These are phyloP conservation scores for Mystacornis crossleyi DNA, from an alignment of 2,113 vertebrate genomes.

Conservation along the genomic window DNA sequence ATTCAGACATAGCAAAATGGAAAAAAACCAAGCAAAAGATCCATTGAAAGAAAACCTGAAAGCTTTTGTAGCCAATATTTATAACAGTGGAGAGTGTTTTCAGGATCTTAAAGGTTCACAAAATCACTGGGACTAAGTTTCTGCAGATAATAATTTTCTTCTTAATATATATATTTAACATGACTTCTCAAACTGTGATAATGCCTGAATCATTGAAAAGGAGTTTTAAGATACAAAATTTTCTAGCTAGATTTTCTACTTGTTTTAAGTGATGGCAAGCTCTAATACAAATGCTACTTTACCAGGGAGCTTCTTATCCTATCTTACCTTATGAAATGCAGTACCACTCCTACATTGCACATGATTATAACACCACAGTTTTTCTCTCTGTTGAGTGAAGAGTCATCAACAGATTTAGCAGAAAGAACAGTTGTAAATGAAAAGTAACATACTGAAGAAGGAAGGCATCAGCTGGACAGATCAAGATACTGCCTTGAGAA, in stretches of 20 bases:
- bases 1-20: not conserved
- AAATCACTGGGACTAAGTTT: not conserved
- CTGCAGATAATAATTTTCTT: not conserved
- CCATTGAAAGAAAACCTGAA: not conserved
- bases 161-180: not conserved
- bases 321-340: not conserved
- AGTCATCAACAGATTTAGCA: not conserved
- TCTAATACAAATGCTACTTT: not conserved
- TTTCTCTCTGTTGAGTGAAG: not conserved
- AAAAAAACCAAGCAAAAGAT: not conserved
- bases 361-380: not conserved
- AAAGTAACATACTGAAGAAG: not conserved
- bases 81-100: not conserved
- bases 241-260: not conserved
- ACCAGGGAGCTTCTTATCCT: not conserved
- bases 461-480: not conserved
- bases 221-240: not conserved
- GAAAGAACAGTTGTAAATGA: not conserved
- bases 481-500: not conserved
- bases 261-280: not conserved
- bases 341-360: not conserved
- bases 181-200: not conserved
- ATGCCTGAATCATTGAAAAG: not conserved
- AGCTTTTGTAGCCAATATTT: not conserved
- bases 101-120: not conserved